Percentiles rank a stretch among this genome's conserved stretches.
Conservation (phyloP, 2,113 vertebrate species). For the Anser cygnoides region DNA sequence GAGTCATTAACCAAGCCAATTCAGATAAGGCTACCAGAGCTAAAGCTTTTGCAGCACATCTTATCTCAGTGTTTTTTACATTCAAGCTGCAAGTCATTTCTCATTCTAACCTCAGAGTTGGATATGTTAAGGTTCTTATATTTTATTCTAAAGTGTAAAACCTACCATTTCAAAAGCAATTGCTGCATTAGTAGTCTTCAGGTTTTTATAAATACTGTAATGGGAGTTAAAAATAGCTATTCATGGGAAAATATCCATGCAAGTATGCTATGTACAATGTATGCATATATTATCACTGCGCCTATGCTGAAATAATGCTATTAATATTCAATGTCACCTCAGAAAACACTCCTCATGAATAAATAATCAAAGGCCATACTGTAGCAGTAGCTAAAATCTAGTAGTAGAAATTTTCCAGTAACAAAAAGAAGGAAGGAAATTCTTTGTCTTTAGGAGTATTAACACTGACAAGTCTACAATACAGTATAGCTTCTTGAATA, state of each 20-base stretch:
- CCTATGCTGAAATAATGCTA: neutral
- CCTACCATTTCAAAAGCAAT: neutral
- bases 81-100: neutral
- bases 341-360: neutral
- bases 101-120: neutral
- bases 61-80: neutral
- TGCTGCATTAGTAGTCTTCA: neutral
- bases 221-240: neutral
- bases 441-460: neutral
- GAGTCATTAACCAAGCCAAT: neutral
- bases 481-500: constrained; percentile 9
- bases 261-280: neutral
- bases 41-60: neutral
- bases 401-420: neutral
- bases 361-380: neutral
- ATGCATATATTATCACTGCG: neutral
- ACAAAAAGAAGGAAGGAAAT: neutral
- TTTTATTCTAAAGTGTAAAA: neutral
- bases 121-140: neutral
- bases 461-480: neutral
- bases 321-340: neutral
- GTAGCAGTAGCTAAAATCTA: neutral
- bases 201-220: neutral
- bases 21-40: neutral
- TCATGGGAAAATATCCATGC: neutral